These are phyloP conservation scores for Zeuzera pyrina DNA, from an alignment of 2,888 invertebrate genomes.

Conservation along the genomic window DNA sequence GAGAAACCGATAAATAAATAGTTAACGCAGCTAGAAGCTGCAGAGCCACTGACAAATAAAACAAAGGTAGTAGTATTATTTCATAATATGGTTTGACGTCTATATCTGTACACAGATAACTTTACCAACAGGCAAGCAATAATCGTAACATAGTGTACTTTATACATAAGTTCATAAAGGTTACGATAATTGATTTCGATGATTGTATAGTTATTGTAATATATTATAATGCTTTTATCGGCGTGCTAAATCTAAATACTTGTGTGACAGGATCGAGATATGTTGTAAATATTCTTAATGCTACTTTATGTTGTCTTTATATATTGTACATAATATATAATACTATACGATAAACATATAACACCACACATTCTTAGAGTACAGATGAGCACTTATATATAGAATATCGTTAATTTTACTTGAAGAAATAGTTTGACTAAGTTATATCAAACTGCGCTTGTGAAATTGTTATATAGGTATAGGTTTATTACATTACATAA, in stretches of 20 bases:
- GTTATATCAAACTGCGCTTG: too few species aligned
- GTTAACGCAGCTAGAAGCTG: neutral
- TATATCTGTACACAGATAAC: neutral
- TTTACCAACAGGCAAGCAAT: neutral
- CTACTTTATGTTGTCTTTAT: neutral
- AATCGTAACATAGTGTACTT: neutral
- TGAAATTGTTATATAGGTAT: too few species aligned
- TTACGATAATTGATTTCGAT: neutral
- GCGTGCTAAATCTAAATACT: slow-evolving; percentile 1
- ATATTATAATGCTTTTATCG: slow-evolving; percentile 1
- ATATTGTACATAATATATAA: neutral
- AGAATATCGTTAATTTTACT: too few species aligned
- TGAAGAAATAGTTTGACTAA: too few species aligned
- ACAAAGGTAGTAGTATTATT: neutral
- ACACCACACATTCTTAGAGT: too few species aligned
- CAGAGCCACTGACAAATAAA: neutral
- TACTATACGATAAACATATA: too few species aligned
- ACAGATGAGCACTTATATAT: too few species aligned
- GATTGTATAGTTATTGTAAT: neutral
- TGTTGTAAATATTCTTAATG: neutral
- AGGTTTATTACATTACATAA: too few species aligned
- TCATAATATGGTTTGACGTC: neutral
- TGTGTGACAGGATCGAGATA: neutral
- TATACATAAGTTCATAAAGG: neutral
- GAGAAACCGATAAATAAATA: too few species aligned